A percentile compares a stretch with the other conserved stretches of the same genome.
Conservation (phyloP, 2,797 vertebrate genomes). For the Enteromius trimaculatus region DNA sequence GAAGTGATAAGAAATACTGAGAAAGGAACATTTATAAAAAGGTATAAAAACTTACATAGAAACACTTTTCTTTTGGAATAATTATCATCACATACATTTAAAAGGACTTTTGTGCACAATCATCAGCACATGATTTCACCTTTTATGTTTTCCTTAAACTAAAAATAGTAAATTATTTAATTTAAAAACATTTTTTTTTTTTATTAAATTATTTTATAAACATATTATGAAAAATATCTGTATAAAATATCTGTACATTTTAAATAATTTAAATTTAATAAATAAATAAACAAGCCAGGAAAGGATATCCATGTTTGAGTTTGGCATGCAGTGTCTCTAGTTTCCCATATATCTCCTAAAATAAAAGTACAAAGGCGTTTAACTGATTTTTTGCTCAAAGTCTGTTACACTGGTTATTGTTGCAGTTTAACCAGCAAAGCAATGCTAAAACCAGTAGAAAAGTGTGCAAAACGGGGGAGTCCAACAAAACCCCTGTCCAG, state of each 20-base stretch:
- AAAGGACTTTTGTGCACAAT: not conserved
- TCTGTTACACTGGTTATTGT: not conserved
- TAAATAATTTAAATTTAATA: not conserved
- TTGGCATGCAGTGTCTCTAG: not conserved
- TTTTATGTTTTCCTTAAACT: not conserved
- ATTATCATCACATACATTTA: not conserved
- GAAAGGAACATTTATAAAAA: no score
- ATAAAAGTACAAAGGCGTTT: constrained; percentile 3
- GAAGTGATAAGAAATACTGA: no score
- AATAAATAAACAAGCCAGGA: not conserved
- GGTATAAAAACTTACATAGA: no score
- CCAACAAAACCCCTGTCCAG: not conserved
- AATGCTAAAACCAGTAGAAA: not conserved
- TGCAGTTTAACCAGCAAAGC: not conserved
- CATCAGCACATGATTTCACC: not conserved
- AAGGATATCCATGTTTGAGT: not conserved
- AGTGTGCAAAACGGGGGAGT: not conserved
- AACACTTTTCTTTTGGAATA: not conserved
- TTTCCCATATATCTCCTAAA: not conserved
- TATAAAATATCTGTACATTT: not conserved
- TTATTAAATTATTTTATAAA: no score
- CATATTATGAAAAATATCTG: no score
- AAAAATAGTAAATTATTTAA: not conserved
- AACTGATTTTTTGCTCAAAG: no score
- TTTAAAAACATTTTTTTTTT: no score